These are phyloP conservation scores for Thripadectes ignobilis DNA, from an alignment of 2,797 vertebrate species.

Conservation along the genomic window DNA sequence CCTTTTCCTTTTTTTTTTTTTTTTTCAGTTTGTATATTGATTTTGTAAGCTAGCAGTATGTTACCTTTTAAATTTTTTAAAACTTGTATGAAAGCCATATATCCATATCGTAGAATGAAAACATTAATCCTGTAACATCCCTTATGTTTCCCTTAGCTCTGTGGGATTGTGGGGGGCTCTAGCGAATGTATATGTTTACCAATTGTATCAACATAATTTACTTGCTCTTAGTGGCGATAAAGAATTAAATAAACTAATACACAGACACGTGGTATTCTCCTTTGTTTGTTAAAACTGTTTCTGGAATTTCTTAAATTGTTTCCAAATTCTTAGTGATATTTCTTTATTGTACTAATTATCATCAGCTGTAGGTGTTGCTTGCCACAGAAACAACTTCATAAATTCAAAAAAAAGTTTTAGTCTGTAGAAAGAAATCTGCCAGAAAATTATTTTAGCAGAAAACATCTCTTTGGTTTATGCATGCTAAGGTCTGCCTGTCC, in stretches of 20 bases:
- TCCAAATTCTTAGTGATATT: not conserved
- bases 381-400: not conserved
- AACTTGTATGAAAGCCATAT: slow-evolving; percentile 60
- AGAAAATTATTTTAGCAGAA: not conserved
- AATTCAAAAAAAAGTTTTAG: not conserved
- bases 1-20: not conserved
- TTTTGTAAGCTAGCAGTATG: slow-evolving; percentile 56
- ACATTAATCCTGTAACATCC: slow-evolving; percentile 57
- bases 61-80: slow-evolving; percentile 58
- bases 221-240: slow-evolving; percentile 49
- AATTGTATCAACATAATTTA: slow-evolving; percentile 37
- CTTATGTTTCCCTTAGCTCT: slow-evolving; percentile 51
- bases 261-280: not conserved
- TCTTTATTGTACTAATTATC: not conserved
- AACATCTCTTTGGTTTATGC: not conserved
- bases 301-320: not conserved
- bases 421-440: not conserved
- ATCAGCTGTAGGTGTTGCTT: not conserved
- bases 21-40: slow-evolving; percentile 45
- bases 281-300: not conserved
- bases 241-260: slow-evolving; percentile 64
- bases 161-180: slow-evolving; percentile 24
- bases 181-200: slow-evolving; percentile 33
- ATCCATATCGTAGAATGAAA: slow-evolving; percentile 48
- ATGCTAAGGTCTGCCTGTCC: not conserved